Conservation (phyloP, 2,888 invertebrate species). For the Koerneria pararmatus region DNA sequence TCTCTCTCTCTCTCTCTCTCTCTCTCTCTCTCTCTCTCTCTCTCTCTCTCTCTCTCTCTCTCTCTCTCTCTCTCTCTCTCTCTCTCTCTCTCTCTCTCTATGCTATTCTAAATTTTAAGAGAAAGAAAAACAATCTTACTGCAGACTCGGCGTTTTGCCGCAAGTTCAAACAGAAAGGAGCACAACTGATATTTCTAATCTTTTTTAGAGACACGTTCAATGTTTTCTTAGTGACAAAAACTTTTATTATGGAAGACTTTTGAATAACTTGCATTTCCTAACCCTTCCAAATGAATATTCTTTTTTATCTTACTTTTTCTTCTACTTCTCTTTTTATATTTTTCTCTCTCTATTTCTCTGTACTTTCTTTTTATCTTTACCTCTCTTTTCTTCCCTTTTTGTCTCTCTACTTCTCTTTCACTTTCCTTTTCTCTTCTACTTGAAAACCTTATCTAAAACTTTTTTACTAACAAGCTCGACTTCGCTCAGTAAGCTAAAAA, state of each 20-base stretch:
- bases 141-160: too few relatives aligned
- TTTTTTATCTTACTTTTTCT: slow-evolving; percentile 11
- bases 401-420: slow-evolving; percentile 17
- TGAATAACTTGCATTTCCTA: background rate
- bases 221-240: too few relatives aligned
- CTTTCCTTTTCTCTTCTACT: slow-evolving; percentile 26
- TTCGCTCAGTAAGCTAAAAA: too few relatives aligned
- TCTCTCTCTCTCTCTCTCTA: background rate
- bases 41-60: background rate
- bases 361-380: background rate
- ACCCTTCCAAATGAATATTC: background rate
- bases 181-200: too few relatives aligned
- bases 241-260: too few relatives aligned
- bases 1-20: slow-evolving; percentile 1
- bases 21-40: slow-evolving; percentile 5
- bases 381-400: background rate
- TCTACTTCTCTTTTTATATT: background rate
- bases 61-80: background rate
- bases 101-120: too few relatives aligned
- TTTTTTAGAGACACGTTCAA: too few relatives aligned
- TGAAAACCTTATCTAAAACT: slow-evolving; percentile 27
- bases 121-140: too few relatives aligned
- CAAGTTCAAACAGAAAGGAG: too few relatives aligned
- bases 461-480: slow-evolving; percentile 22
- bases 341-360: slow-evolving; percentile 6